Conservation (phyloP, 2,797 vertebrate species). For the Sebastes miniatus region DNA sequence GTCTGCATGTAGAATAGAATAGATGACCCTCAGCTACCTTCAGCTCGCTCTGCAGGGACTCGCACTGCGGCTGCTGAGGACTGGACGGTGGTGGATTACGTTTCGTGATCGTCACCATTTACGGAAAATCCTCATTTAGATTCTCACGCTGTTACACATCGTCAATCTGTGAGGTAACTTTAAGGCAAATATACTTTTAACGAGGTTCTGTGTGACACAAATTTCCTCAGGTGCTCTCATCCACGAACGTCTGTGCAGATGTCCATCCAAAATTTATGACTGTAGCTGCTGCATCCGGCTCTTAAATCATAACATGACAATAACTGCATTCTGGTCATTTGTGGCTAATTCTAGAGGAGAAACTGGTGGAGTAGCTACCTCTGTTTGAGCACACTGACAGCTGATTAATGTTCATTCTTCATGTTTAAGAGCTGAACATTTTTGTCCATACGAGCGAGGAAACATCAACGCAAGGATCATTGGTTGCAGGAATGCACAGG, state of each 20-base stretch:
- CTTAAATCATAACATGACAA: neutral
- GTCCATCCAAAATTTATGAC: neutral
- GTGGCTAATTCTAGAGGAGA: neutral
- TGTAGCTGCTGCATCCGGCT: neutral
- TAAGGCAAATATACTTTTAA: neutral
- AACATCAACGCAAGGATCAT: neutral
- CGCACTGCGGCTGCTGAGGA: neutral
- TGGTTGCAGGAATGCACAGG: neutral
- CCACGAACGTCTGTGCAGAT: neutral
- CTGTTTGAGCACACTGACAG: neutral
- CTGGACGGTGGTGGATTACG: slow-evolving; percentile 3
- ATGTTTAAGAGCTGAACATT: neutral
- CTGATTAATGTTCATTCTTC: neutral
- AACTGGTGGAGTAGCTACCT: neutral
- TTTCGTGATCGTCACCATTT: neutral
- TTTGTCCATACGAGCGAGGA: neutral
- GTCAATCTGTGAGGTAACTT: neutral
- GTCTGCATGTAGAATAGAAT: slow-evolving; percentile 68
- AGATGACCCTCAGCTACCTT: slow-evolving; percentile 54
- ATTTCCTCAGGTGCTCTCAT: neutral
- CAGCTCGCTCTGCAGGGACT: slow-evolving; percentile 17
- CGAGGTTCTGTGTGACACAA: neutral
- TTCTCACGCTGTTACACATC: neutral
- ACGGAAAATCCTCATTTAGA: neutral
- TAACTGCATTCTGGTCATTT: neutral